These are phyloP conservation scores for Girardinus metallicus DNA, from an alignment of 2,797 vertebrate genomes.

Conservation along the genomic window DNA sequence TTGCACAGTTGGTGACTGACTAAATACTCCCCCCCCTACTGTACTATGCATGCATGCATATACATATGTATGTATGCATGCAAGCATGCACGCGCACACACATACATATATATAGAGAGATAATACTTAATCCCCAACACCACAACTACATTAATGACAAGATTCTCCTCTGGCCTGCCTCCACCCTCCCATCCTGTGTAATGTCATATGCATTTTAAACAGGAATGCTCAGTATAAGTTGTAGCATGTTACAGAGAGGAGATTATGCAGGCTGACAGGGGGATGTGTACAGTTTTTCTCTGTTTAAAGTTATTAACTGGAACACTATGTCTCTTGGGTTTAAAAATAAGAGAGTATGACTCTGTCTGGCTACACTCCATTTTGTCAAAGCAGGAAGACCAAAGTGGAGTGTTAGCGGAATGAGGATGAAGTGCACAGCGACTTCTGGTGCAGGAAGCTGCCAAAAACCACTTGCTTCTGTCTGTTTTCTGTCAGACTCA, in stretches of 20 bases:
- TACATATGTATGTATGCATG: no score
- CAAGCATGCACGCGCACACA: no score
- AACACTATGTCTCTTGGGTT: neutral
- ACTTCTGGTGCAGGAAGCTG: slow-evolving; percentile 33
- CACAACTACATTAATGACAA: neutral
- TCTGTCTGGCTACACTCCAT: slow-evolving; percentile 25
- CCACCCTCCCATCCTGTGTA: neutral
- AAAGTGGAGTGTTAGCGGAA: slow-evolving; percentile 27
- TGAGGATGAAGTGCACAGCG: slow-evolving; percentile 12
- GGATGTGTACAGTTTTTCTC: slow-evolving; percentile 24
- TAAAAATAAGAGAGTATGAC: neutral
- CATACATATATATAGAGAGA: no score
- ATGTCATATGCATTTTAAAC: neutral
- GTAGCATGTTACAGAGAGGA: slow-evolving; percentile 25
- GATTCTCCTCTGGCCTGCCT: neutral
- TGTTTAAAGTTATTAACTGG: slow-evolving; percentile 44
- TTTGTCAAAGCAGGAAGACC: slow-evolving; percentile 67
- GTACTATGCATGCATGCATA: no score
- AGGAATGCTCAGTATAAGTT: slow-evolving; percentile 7
- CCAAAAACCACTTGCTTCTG: slow-evolving; percentile 4
- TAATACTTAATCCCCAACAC: no score
- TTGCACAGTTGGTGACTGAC: no score
- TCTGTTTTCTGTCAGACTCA: slow-evolving; percentile 18
- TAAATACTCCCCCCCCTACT: no score
- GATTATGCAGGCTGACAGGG: slow-evolving; percentile 6